Evolutionary conservation across 2,113 vertebrate species (phyloP), one percentile per base, ranked within the genome.

Genomic region (Notothenia coriiceps): DNA sequence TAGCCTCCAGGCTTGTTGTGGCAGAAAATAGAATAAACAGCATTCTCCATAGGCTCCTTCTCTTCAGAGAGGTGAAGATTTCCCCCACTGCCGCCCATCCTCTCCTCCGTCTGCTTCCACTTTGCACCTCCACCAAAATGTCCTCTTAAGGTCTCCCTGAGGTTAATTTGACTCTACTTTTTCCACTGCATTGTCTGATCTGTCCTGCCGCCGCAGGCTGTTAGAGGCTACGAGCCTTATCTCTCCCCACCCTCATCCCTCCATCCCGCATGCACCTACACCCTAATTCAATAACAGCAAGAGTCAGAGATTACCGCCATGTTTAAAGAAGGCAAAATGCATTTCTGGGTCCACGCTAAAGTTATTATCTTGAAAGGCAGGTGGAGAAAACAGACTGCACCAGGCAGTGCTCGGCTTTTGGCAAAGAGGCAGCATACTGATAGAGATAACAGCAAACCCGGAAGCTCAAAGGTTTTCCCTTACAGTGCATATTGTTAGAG

Each of bases 311-410:
- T 96, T 94, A 93, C 72, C 70, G 68, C 89, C 85, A 79, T 92
- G 94, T 93, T 93, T 95, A 93, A 95, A 91, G 90, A 93, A 94
- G 88, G 92, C 88, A 89, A 91, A 94, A 94, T 93, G 94, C 92
- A 93, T 94, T 96, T 95, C 85, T 62, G 89, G 91, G 88, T 90
- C 86, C 89, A 92, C 94, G 93, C 95, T 94, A 95, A 95, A 95
- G 95, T 94, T 94, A 92, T 93, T 95, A 94, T 96, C 95, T 95
- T 93, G 71, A 88, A 90, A 90, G 71, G 56, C 84, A 90, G 61
- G 70, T 74, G 71, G 67, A 40, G 66, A 66, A 79, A 79, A 66
- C 78, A 82, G 49, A 89, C 20, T 3, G 50, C 25, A 78, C 72
- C 54, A 84, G 55, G 68, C 70, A 72, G 69, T 1, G 49, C 69